Percentiles rank a stretch among this genome's conserved stretches.
These are phyloP conservation scores for Passer domesticus DNA, from an alignment of 2,113 vertebrate species.

Conservation along the genomic window DNA sequence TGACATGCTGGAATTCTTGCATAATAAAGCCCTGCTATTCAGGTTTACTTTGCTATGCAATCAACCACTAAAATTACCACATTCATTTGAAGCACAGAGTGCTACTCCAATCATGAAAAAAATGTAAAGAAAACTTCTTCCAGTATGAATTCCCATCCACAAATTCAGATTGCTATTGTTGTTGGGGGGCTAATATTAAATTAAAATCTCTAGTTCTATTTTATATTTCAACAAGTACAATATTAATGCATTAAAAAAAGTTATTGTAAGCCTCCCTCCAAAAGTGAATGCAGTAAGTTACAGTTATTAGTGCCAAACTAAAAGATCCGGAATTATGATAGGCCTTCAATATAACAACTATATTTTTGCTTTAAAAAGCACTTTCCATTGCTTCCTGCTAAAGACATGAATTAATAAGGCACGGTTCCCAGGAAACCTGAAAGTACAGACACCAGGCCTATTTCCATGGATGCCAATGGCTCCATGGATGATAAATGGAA, in stretches of 20 bases:
- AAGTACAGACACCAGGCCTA: conserved; percentile 7
- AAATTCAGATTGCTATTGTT: conserved; percentile 49
- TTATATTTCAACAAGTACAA: conserved; percentile 39
- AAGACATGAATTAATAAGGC: conserved; percentile 55
- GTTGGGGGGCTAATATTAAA: conserved; percentile 32
- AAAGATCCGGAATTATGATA: conserved; percentile 44
- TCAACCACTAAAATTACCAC: conserved; percentile 37
- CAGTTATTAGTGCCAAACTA: conserved; percentile 42
- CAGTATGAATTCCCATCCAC: conserved; percentile 3
- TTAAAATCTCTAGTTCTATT: conserved; percentile 34
- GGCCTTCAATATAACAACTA: conserved; percentile 51
- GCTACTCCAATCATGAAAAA: background rate
- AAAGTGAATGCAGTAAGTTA: conserved; percentile 42
- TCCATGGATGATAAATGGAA: background rate
- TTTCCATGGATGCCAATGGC: conserved; percentile 7
- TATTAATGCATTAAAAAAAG: conserved; percentile 34
- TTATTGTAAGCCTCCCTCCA: conserved; percentile 46
- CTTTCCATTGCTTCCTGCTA: conserved; percentile 24
- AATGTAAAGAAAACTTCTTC: conserved; percentile 36
- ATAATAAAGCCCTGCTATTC: conserved; percentile 34
- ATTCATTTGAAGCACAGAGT: background rate
- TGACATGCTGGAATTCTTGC: conserved; percentile 19
- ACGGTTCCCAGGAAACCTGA: conserved; percentile 53
- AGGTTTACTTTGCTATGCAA: conserved; percentile 21
- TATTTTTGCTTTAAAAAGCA: conserved; percentile 61